Base-by-base conservation (phyloP, 2,113 vertebrate genomes). In the Labrus mixtus region DNA sequence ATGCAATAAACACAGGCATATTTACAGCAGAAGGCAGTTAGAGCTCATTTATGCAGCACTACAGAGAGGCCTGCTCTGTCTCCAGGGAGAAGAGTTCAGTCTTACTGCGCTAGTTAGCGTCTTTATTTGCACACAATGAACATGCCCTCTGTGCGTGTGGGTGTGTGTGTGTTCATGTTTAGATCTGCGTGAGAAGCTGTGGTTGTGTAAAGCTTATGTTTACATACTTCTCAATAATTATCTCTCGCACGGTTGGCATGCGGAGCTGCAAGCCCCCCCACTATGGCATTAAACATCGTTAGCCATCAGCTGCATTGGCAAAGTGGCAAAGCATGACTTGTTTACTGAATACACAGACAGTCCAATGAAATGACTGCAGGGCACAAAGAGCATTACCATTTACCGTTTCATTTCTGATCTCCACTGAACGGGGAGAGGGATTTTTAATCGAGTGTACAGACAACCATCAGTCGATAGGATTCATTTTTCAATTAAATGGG, bases 1-100 rank as follows among this genome's bases (percentile, higher is more conserved):
- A 85, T 54, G 73, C 69, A 65, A 77, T 89, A 73, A 89, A 87
- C 82, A 81, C 72, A 72, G 85, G 73, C 53, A 57, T 86, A 81
- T 85, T 83, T 87, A 72, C 82, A 79, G 54, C 79, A 88, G 70
- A 71, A 72, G 81, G 82, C 74, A 72, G 82, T 88, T 86, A 76
- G 83, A 62, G 78, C 90, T 79, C 48, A 76, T 88, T 82, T 87
- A 78, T 69, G 76, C 71, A 63, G 63, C 64, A 25, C 53, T 69
- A 73, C 68, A 72, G 87, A 81, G 67, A 73, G 43, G 53, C 78
- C 63, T n/a, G 12, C 9, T 78, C 37, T 46, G 75, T 84, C 88
- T 86, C 85, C 69, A 53, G 82, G 80, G 80, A 73, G 57, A 62
- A 56, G 39, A 33, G 2, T 66, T 12, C 23, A 54, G 61, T 64